A percentile compares a stretch with the other conserved stretches of the same genome.
Conservation (phyloP, 2,797 vertebrate species). For the Semaprochilodus insignis region DNA sequence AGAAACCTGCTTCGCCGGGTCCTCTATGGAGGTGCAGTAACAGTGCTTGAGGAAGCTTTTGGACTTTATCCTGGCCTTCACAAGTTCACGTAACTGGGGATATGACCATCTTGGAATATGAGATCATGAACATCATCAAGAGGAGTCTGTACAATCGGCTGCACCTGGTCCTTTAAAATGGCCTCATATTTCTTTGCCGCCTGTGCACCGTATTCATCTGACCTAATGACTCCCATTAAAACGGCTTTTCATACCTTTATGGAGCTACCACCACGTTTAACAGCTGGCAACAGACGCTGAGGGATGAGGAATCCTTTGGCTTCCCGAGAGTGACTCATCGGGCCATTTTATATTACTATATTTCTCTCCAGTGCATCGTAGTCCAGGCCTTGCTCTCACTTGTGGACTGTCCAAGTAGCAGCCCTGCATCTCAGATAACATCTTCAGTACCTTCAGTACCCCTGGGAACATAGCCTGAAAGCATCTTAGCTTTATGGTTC, state of each 20-base stretch:
- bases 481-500: no score
- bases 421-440: no score
- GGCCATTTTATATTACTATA: not conserved
- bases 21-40: not conserved
- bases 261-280: not conserved
- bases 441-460: no score
- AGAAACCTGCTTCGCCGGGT: not conserved
- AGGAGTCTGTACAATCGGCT: not conserved
- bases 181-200: not conserved
- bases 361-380: not conserved
- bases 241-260: not conserved
- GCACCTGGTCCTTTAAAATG: constrained; percentile 1
- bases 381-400: not conserved
- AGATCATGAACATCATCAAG: not conserved
- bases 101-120: not conserved
- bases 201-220: not conserved
- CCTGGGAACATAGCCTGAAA: no score
- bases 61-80: not conserved
- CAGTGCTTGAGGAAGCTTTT: not conserved
- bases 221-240: not conserved
- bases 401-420: not conserved
- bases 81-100: not conserved
- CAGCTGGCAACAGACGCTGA: not conserved
- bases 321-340: not conserved
- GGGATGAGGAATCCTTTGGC: not conserved